Conservation (phyloP, 92 coral and sea anemone species). For the Porites evermanni region DNA sequence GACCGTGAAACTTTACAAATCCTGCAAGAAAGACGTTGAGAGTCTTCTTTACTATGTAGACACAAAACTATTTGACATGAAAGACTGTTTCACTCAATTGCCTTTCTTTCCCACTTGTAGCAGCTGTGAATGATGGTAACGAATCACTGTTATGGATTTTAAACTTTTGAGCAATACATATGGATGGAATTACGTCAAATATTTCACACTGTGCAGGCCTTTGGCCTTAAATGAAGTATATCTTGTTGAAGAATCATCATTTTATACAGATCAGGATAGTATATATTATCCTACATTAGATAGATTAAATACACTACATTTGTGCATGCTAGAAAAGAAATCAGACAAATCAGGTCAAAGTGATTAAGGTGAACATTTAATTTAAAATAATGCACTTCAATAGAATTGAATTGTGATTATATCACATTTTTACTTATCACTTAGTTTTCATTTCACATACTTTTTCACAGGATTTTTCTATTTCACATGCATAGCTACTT, state of each 20-base stretch:
- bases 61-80: not conserved
- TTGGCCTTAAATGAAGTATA: too few species aligned
- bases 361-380: not conserved
- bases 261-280: not conserved
- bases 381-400: not conserved
- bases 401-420: not conserved
- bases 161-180: conserved; percentile 8
- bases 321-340: conserved; percentile 4
- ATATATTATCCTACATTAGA: too few species aligned
- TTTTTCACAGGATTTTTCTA: conserved; percentile 30
- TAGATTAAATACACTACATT: not conserved
- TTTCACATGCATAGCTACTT: conserved; percentile 25
- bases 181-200: not conserved
- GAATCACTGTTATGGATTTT: conserved; percentile 16
- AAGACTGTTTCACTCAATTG: conserved; percentile 13
- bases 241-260: not conserved
- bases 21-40: conserved; percentile 4
- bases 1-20: not conserved
- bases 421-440: not conserved
- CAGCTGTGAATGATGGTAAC: conserved; percentile 12
- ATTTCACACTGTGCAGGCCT: too few species aligned
- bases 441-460: conserved; percentile 29
- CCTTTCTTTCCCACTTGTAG: conserved; percentile 23
- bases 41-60: not conserved
- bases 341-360: not conserved